These are phyloP conservation scores for Taeniopygia guttata DNA, from an alignment of 2,797 vertebrate species.

Conservation along the genomic window DNA sequence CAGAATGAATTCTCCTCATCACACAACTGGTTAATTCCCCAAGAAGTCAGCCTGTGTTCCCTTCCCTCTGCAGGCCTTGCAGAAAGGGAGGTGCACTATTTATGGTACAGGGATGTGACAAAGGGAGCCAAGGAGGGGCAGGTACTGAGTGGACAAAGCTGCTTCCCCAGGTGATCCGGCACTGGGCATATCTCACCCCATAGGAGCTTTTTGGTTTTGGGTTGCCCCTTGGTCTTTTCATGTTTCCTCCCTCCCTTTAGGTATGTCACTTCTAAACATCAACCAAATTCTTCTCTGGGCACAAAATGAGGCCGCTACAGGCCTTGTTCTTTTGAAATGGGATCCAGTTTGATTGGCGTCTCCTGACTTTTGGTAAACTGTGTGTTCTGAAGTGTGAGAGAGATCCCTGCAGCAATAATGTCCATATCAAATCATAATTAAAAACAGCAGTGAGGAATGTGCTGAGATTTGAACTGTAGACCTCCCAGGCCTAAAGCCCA, in stretches of 20 bases:
- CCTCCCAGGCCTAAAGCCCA: slow-evolving; percentile 35
- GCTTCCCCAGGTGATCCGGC: background rate
- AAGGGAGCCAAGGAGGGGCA: background rate
- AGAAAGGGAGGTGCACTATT: background rate
- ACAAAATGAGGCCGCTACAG: slow-evolving; percentile 33
- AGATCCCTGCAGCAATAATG: slow-evolving; percentile 37
- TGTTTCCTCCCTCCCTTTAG: background rate
- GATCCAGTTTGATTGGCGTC: background rate
- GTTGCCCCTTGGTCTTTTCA: background rate
- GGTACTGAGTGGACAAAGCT: background rate
- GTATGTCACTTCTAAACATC: slow-evolving; percentile 39
- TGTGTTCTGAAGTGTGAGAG: slow-evolving; percentile 42
- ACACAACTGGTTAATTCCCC: background rate
- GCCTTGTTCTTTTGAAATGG: slow-evolving; percentile 48
- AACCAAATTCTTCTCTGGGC: slow-evolving; percentile 22
- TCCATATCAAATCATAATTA: slow-evolving; percentile 62
- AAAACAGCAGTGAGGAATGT: slow-evolving; percentile 42
- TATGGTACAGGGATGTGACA: background rate
- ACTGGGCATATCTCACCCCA: background rate
- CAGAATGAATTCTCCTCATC: background rate
- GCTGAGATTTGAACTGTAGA: slow-evolving; percentile 56
- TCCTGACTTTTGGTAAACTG: slow-evolving; percentile 42
- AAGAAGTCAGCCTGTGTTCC: background rate
- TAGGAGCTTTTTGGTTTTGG: background rate
- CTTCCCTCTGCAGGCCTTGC: background rate